Evolutionary conservation across 1,140 invertebrate genomes (phyloP), one percentile per base, ranked within the genome.

Genomic region (Drusus annulatus): DNA sequence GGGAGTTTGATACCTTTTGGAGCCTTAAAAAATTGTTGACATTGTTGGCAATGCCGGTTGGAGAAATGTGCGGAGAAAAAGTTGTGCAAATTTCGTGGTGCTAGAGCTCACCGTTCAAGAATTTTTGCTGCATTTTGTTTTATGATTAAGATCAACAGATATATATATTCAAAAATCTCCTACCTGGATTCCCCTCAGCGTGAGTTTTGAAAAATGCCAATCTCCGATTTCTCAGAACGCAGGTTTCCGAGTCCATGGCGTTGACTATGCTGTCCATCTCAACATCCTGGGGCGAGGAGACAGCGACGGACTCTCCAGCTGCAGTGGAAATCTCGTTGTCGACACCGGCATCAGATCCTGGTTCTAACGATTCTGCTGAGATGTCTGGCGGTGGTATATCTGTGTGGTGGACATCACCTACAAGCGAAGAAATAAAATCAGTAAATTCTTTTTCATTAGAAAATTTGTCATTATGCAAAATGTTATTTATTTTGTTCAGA

Each of bases 181-280:
- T 58, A 74, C 71, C 71, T 74, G 52, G 50, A 74, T 16, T 54
- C 13, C 75, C 51, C 31, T 65, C 60, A n/a, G 63, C 36, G 15
- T 68, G 60, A 54, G 65, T 79, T 69, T 84, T 45, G 73, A 86
- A 87, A 65, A 86, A 87, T 52, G 84, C 85, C 60, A 87, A 78
- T 58, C 86, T 80, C 60, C 86, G 71, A 79, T 85, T 84, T 36
- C 86, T 74, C 56, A 86, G 71, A 10, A 85, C 62, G 81, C 84
- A 86, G 13, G 84, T 85, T 68, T 90, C 89, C 15, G 87, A 88
- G 80, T 92, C 91, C 91, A 92, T 91, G 1, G 89, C 88, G 84
- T 89, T 89, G 23, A 92, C 90, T 78, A 92, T 92, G 79, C 87
- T 89, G 75, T 87, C 87, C 87, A 90, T 90, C 80, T 90, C 88